Evolutionary conservation across 2,113 vertebrate genomes (phyloP).

Genomic region (Athene noctua): DNA sequence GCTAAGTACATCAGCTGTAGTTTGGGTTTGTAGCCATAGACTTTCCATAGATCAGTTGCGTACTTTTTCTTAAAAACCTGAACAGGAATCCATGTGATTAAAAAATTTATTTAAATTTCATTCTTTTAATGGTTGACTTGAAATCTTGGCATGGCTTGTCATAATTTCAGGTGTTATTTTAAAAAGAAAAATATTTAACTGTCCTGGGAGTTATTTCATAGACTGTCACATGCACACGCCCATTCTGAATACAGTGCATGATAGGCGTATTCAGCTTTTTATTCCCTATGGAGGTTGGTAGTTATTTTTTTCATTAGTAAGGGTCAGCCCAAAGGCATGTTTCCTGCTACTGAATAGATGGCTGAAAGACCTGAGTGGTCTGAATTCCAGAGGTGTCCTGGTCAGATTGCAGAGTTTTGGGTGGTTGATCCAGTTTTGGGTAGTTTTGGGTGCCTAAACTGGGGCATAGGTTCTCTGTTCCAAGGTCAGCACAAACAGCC

Average conservation of each 20-base stretch:
- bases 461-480: background rate
- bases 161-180: background rate
- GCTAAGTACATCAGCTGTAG: background rate
- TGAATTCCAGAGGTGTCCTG: background rate
- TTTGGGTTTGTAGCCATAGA: background rate
- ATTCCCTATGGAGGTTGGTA: background rate
- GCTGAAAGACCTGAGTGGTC: background rate
- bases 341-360: background rate
- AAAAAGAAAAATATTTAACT: background rate
- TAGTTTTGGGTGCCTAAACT: background rate
- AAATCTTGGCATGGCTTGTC: background rate
- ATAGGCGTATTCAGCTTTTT: background rate
- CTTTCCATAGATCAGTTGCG: background rate
- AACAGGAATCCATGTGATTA: background rate
- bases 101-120: background rate
- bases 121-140: background rate
- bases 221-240: rapidly evolving
- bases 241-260: background rate
- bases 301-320: background rate
- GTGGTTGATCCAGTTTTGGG: background rate
- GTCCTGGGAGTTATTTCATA: background rate
- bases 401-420: background rate
- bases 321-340: background rate
- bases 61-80: background rate
- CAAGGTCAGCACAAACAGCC: background rate